Evolutionary conservation across 2,888 invertebrate species (phyloP), one percentile per base, ranked within the genome.

Genomic region (Stenotaenia linearis): DNA sequence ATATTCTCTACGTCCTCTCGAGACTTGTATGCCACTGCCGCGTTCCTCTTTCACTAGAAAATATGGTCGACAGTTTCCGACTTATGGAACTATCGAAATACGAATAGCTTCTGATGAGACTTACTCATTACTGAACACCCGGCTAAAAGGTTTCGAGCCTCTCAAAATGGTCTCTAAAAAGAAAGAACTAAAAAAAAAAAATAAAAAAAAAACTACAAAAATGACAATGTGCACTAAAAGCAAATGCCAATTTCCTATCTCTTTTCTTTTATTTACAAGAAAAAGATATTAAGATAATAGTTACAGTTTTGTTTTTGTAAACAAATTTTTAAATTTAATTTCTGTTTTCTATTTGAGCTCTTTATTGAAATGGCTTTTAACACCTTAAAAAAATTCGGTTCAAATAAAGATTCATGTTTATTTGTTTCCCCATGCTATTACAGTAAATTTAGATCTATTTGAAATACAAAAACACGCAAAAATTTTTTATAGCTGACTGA

Each of bases 11-110:
- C 61, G 61, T 61, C 61, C 61, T 61, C 61, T 61, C 61, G 61
- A 61, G 61, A 25, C 61, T 61, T 61, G 61, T 61, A 61, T 61
- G 61, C 61, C 25, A 61, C 25, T 61, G 61, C 61, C 61, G 61
- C 61, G 61, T 61, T 61, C 61, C 61, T 61, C n/a, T 25, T 61
- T 61, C 61, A 61, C 25, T 15, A 61, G 25, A 61, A 61, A 61
- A 61, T 61, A 61, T 61, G 61, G 61, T 61, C 61, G 61, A 61
- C 61, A 61, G 61, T 61, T 61, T 61, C 61, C 61, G 61, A 61
- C 61, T 61, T 61, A 61, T 61, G 61, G 61, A 61, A 61, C 61
- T 61, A 61, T 61, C 61, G 61, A 61, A 61, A 61, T 61, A 61
- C 61, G 61, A 61, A 61, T 61, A 61, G 61, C 61, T 61, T 61